Conservation (phyloP, 2,797 vertebrate genomes). For the Phoeniculus purpureus region DNA sequence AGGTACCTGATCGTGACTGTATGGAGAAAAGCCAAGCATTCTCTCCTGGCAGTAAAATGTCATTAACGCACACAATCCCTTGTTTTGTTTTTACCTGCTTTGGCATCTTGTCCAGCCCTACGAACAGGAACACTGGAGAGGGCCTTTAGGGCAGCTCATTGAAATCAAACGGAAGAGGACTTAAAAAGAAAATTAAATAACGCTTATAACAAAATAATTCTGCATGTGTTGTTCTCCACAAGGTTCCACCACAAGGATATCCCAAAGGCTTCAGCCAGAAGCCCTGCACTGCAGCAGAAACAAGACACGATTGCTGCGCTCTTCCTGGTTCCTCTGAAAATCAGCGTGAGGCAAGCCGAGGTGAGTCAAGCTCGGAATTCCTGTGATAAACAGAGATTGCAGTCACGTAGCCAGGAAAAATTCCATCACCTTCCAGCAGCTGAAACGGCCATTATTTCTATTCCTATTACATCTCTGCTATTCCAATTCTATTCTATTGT, state of each 20-base stretch:
- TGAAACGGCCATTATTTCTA: not conserved
- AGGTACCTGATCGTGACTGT: constrained; percentile 2
- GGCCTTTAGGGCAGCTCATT: not conserved
- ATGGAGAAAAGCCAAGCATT: constrained; percentile 8
- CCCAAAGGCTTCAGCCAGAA: not conserved
- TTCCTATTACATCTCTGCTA: not conserved
- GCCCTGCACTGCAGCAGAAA: not conserved
- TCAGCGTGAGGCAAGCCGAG: not conserved
- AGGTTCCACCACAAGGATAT: not conserved
- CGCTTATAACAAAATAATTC: not conserved
- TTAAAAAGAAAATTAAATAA: not conserved
- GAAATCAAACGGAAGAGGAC: not conserved
- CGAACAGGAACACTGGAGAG: not conserved
- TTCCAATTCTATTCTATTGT: no score
- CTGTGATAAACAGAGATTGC: not conserved
- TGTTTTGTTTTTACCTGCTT: constrained; percentile 69
- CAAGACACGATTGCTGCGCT: not conserved
- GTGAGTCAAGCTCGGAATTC: not conserved
- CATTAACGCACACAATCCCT: not conserved
- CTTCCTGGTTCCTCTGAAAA: not conserved
- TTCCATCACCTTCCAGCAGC: not conserved
- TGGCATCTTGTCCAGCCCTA: constrained; percentile 60
- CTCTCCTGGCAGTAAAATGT: not conserved
- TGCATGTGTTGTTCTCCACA: not conserved
- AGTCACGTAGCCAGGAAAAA: not conserved